Evolutionary conservation across 2,113 vertebrate genomes (phyloP), one percentile per base, ranked within the genome.

Genomic region (Cynoglossus semilaevis): DNA sequence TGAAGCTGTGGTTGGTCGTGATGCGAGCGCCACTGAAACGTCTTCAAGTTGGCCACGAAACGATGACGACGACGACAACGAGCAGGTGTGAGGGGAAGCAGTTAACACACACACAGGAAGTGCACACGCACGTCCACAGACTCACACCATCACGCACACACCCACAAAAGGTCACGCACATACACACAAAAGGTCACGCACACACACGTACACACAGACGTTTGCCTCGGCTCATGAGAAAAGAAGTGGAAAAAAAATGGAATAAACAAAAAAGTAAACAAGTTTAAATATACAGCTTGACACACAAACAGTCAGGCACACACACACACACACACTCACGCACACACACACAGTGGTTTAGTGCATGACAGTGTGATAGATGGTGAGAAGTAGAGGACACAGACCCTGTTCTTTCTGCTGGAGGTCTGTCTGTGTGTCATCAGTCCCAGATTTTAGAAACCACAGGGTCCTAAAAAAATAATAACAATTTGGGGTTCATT

Each of bases 401-500:
- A 88, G 81, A 91, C 91, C 90, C 85, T 91, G 86, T 86, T 80
- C 76, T 82, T 84, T 83, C 80, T 85, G 85, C 85, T 81, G 85
- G 81, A 72, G 85, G 85, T 88, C 83, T 82, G 80, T 85, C 87
- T 90, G 86, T 87, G 87, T 88, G 85, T 88, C 90, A 90, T 92
- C 91, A 92, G 89, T 91, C 90, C 91, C 91, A 92, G 90, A 91
- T 91, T 91, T 92, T 92, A 88, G 90, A 91, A 89, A 90, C 90
- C 88, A 92, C 89, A 87, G 90, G 88, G 90, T 92, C 91, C 91
- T 91, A 91, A 90, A 91, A 91, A 88, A 92, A 80, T 4, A 29
- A 4, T 79, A 76, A 90, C 78, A 89, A 88, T 90, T 91, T 90
- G 67, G 81, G 85, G 77, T 91, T 90, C 85, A 88, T 77, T 75